Conservation (phyloP, 2,113 vertebrate genomes). For the Phyllostomus discolor region DNA sequence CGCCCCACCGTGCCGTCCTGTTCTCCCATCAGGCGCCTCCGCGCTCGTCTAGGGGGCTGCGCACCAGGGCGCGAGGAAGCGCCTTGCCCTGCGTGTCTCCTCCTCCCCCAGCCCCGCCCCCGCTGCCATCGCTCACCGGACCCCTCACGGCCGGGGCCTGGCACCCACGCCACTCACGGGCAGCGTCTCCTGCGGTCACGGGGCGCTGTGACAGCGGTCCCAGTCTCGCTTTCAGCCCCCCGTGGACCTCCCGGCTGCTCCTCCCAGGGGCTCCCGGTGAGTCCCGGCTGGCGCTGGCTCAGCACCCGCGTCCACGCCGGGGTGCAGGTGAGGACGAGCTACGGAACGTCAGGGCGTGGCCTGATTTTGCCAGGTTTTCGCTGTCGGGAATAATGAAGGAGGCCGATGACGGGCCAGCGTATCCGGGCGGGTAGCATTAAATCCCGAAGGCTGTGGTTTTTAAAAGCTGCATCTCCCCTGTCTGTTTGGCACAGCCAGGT, state of each 20-base stretch:
- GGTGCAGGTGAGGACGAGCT: neutral
- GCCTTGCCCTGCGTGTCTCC: neutral
- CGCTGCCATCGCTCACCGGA: neutral
- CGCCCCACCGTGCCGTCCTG: fast-evolving
- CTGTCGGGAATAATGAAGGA: slow-evolving; percentile 27
- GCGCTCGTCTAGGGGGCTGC: neutral
- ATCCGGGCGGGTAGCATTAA: neutral
- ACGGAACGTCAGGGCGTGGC: neutral
- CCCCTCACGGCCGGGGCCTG: fast-evolving
- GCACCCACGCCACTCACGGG: neutral
- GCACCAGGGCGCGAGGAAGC: neutral
- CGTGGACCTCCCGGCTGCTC: fast-evolving
- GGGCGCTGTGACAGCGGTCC: too few relatives aligned
- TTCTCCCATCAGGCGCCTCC: too few relatives aligned
- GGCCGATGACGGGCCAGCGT: neutral
- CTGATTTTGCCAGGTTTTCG: neutral
- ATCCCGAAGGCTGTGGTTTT: slow-evolving; percentile 43
- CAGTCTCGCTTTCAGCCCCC: neutral
- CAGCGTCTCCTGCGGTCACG: fast-evolving
- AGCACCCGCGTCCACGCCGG: neutral
- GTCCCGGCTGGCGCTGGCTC: neutral
- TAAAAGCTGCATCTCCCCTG: slow-evolving; percentile 20
- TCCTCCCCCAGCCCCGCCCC: too few relatives aligned
- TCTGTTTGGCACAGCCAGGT: neutral
- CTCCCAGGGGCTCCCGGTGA: fast-evolving